Evolutionary conservation across 2,888 invertebrate species (phyloP).

Genomic region (Caprella mutica): DNA sequence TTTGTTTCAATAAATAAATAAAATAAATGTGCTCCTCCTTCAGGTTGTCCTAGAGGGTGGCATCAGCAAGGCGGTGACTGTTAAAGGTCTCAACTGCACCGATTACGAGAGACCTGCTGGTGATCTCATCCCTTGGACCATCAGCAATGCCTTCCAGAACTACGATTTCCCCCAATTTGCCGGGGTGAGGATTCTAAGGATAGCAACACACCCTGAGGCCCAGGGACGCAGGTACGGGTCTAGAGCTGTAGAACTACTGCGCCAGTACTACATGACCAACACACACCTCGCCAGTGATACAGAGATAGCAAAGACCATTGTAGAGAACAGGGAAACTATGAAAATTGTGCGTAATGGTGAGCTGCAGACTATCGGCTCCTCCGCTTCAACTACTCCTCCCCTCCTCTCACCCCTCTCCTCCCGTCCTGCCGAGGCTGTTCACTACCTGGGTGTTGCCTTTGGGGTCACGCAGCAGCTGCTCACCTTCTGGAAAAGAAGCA

Average conservation of each 20-base stretch:
- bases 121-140: constrained; percentile 96
- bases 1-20: too few species aligned
- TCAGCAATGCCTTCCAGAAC: constrained; percentile 92
- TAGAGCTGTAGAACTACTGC: constrained; percentile 67
- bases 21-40: background rate
- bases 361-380: background rate
- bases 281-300: constrained; percentile 52
- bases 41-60: constrained; percentile 55
- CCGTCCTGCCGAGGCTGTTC: constrained; percentile 66
- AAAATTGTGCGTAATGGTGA: constrained; percentile 39
- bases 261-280: constrained; percentile 77
- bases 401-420: constrained; percentile 74
- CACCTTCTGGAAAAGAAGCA: constrained; percentile 78
- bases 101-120: constrained; percentile 83
- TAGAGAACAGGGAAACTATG: constrained; percentile 43
- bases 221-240: constrained; percentile 96
- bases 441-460: constrained; percentile 90
- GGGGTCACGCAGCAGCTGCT: constrained; percentile 78
- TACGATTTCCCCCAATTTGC: constrained; percentile 76
- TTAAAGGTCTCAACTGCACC: constrained; percentile 4
- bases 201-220: constrained; percentile 97
- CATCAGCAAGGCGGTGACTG: constrained; percentile 49
- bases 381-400: constrained; percentile 51
- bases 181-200: constrained; percentile 85
- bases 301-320: constrained; percentile 41